These are phyloP conservation scores for Aphis craccivora DNA, from an alignment of 1,140 invertebrate genomes.

Conservation along the genomic window DNA sequence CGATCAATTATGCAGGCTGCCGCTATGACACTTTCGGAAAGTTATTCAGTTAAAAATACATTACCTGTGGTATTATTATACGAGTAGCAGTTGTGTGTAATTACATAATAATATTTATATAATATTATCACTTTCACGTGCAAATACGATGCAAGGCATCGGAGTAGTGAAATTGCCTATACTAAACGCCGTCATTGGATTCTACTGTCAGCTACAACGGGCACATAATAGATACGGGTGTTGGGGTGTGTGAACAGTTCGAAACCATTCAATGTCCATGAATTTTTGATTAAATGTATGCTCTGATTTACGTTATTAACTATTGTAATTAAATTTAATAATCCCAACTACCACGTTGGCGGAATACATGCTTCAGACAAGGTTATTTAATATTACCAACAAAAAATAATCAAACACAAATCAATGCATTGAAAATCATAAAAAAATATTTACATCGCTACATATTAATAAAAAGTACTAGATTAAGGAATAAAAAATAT, in stretches of 20 bases:
- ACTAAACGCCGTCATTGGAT: not conserved
- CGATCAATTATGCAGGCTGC: not conserved
- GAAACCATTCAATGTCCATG: not conserved
- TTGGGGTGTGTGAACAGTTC: not conserved
- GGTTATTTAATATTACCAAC: not conserved
- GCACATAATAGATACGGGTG: not conserved
- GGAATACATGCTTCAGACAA: not conserved
- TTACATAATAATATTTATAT: not conserved
- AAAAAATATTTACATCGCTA: not conserved
- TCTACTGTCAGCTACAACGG: not conserved
- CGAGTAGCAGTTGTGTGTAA: not conserved
- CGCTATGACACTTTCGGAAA: not conserved
- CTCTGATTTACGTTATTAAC: not conserved
- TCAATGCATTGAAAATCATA: not conserved
- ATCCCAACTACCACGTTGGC: not conserved
- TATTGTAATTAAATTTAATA: not conserved
- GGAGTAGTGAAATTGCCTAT: not conserved
- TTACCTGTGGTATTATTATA: not conserved
- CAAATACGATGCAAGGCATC: not conserved
- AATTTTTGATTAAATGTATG: not conserved
- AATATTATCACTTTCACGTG: not conserved
- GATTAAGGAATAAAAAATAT: not conserved
- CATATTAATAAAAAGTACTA: not conserved
- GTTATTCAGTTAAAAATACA: not conserved
- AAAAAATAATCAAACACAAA: not conserved